Conservation (phyloP, 2,113 vertebrate species). For the Chloropsis hardwickii region DNA sequence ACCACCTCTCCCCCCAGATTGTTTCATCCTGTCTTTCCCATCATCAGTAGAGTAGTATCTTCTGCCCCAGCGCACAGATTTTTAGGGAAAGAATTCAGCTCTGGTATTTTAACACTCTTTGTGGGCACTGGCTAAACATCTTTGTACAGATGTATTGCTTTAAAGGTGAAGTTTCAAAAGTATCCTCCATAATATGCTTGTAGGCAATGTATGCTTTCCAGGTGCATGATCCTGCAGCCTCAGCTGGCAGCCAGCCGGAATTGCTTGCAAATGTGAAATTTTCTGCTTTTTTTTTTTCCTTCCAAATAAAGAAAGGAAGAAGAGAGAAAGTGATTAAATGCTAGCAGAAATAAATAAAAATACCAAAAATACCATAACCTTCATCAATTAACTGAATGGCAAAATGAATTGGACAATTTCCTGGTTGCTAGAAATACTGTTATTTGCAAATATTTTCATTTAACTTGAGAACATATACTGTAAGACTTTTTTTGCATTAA, state of each 20-base stretch:
- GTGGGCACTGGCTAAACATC: neutral
- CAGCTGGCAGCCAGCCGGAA: neutral
- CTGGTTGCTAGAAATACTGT: neutral
- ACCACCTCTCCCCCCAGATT: neutral
- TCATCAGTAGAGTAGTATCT: neutral
- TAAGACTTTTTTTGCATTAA: neutral
- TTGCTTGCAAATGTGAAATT: neutral
- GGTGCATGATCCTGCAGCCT: neutral
- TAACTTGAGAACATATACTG: neutral
- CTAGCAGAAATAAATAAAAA: neutral
- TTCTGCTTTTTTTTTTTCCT: neutral
- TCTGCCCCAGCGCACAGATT: neutral
- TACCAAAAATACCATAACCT: neutral
- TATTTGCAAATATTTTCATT: slow-evolving; percentile 28
- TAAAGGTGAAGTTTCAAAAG: neutral
- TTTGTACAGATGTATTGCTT: neutral
- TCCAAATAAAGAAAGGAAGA: neutral
- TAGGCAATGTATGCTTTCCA: slow-evolving; percentile 7
- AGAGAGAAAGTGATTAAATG: neutral
- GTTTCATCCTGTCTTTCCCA: neutral
- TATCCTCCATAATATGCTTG: neutral
- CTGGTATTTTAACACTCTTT: neutral
- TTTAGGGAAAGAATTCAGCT: neutral
- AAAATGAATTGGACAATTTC: neutral
- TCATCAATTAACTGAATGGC: neutral